Base-by-base conservation (phyloP, 2,888 invertebrate genomes). In the Cataglyphis rosenhaueri region DNA sequence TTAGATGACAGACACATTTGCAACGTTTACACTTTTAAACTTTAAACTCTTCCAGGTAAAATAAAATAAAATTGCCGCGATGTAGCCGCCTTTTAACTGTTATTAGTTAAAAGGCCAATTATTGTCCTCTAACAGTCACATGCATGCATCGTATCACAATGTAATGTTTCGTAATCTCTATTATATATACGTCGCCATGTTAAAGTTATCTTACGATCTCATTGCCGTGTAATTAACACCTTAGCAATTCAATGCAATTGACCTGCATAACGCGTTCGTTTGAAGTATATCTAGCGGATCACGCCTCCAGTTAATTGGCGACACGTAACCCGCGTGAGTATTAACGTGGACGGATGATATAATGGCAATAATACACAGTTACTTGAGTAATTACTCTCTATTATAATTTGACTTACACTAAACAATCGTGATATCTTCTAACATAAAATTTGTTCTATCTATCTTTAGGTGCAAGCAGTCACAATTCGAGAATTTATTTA, bases 381-480 rank as follows among this genome's bases (percentile, higher is more conserved):
- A 85, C 79, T 84, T 85, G 76, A n/a, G 62, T 83, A 89, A 86
- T 78, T 81, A 76, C 79, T 78, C 44, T 75, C 12, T n/a, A 35
- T 12, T 65, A 38, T 85, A 86, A 88, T 87, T 88, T 73, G 64
- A 66, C 83, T 86, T 81, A 65, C 70, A 65, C 55, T 2, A 29
- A 29, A 65, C 64, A 68, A 79, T 84, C 79, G 29, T n/a, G 65
- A 59, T 5, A 21, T 41, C 74, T 61, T 29, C 12, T 18, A 38
- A n/a, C 41, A 62, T 48, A 62, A 66, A 78, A 48, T 35, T 29
- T 44, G 15, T 41, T 0, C 12, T 44, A 25, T 3, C 55, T 5
- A 29, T 29, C 2, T 29, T 29, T 29, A 29, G 29, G 29, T 57
- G 21, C 9, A 3, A 70, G 15, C 12, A 25, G 21, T 38, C 15